phyloP scores from a whole-genome alignment of 2,797 vertebrate genomes.

The Hylomyscus alleni region DNA sequence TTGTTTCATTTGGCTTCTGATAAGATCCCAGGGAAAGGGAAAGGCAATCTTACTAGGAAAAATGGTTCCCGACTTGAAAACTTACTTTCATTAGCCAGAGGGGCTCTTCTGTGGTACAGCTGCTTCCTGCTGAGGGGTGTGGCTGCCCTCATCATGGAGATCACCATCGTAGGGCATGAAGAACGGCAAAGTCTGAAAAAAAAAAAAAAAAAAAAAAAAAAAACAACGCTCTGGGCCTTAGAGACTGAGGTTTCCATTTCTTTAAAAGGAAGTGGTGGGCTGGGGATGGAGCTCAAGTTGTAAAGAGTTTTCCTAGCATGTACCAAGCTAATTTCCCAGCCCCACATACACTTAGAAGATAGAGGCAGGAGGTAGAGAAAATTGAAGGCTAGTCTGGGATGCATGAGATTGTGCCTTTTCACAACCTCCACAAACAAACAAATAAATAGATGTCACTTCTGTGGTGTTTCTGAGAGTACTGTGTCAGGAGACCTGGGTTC shows the following conservation, averaged over 20 bases:
- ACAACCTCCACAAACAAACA: neutral
- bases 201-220: too few relatives aligned
- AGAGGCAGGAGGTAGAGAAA: neutral
- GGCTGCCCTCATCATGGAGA: neutral
- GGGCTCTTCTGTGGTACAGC: neutral
- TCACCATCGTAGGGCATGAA: neutral
- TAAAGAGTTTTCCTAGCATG: neutral
- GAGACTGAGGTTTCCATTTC: neutral
- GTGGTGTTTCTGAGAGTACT: neutral
- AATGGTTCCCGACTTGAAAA: neutral
- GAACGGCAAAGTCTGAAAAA: neutral
- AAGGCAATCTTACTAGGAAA: neutral
- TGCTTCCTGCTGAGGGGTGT: neutral
- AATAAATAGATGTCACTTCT: neutral
- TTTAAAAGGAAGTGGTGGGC: neutral
- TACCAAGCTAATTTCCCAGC: neutral
- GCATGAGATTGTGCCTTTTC: neutral
- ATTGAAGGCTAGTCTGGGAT: neutral
- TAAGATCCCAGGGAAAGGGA: neutral
- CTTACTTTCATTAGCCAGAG: neutral
- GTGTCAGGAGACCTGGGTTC: neutral
- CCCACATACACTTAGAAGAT: neutral
- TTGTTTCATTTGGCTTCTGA: neutral
- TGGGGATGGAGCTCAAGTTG: neutral
- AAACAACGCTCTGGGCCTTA: neutral